Evolutionary conservation across 1,140 invertebrate genomes (phyloP), one percentile per base, ranked within the genome.

Genomic region (Lerema accius): DNA sequence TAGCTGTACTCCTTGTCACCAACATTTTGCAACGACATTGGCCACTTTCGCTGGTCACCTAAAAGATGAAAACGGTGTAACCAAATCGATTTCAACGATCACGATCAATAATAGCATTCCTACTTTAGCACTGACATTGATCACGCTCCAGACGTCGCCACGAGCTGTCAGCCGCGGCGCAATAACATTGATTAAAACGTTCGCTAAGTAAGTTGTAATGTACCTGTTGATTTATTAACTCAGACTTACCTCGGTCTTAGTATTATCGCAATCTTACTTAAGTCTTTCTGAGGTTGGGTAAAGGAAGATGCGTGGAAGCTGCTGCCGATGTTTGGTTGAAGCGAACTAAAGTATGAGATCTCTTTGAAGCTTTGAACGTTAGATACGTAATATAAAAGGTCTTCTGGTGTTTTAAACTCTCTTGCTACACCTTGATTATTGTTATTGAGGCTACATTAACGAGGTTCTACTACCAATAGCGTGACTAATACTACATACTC

Each of bases 161-260:
- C 67, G 68, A 74, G 61, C 70, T 76, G 70, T 78, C 73, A 70
- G 50, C 58, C 45, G 9, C 37, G 48, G 55, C 55, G 61, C 63
- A 65, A 67, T 71, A 73, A 76, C 66, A 71, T 72, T 70, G 71
- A 81, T 78, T 77, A 75, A 78, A 70, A 69, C 63, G 63, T 73
- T 67, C 63, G 46, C 70, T 69, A 73, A 73, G 72, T 73, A 76
- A 71, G 67, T 69, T 75, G 73, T 77, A 73, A 73, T 73, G 71
- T 73, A 51, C 6, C 64, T 37, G 26, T 69, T 81, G 79, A 82
- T 82, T 82, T 79, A 82, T 82, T 74, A 65, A 64, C 50, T 66
- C 63, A n/a, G n/a, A 5, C 19, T 23, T 23, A 23, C 19, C n/a
- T n/a, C n/a, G 42, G 61, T 73, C 71, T 74, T 65, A 50, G 39